Conservation (phyloP, 2,797 vertebrate genomes). For the Phrynocephalus vlangalii region DNA sequence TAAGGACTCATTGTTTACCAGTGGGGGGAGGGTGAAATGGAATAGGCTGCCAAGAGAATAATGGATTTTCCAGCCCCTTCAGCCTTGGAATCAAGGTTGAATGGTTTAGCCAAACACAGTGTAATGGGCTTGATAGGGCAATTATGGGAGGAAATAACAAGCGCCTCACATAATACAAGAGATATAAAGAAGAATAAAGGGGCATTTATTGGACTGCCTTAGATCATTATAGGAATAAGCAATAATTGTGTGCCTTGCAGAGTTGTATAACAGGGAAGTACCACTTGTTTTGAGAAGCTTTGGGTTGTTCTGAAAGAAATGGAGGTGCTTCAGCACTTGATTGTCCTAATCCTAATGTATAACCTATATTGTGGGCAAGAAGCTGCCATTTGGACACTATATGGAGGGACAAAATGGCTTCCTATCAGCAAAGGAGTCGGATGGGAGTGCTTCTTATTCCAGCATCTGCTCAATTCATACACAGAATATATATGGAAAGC, state of each 20-base stretch:
- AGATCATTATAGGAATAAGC: neutral
- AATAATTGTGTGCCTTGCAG: neutral
- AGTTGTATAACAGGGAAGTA: neutral
- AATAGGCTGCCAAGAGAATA: constrained; percentile 16
- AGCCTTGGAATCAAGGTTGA: constrained; percentile 34
- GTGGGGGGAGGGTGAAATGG: neutral
- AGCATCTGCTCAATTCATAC: too few relatives aligned
- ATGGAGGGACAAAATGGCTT: too few relatives aligned
- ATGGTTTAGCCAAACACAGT: constrained; percentile 22
- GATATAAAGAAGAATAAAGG: neutral
- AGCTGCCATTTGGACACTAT: too few relatives aligned
- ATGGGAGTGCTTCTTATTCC: too few relatives aligned
- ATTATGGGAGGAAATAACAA: constrained; percentile 14
- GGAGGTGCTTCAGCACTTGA: too few relatives aligned
- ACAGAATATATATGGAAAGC: too few relatives aligned
- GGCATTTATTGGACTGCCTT: neutral
- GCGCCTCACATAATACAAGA: neutral
- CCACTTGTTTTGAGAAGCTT: neutral
- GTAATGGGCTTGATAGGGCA: constrained; percentile 9
- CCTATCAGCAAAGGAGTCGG: too few relatives aligned
- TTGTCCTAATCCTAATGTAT: too few relatives aligned
- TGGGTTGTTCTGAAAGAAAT: too few relatives aligned
- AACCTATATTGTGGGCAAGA: too few relatives aligned
- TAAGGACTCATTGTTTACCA: constrained; percentile 18
- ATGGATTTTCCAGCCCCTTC: constrained; percentile 16